phyloP scores from a whole-genome alignment of 2,888 invertebrate genomes.

The Anthoptus insignis region DNA sequence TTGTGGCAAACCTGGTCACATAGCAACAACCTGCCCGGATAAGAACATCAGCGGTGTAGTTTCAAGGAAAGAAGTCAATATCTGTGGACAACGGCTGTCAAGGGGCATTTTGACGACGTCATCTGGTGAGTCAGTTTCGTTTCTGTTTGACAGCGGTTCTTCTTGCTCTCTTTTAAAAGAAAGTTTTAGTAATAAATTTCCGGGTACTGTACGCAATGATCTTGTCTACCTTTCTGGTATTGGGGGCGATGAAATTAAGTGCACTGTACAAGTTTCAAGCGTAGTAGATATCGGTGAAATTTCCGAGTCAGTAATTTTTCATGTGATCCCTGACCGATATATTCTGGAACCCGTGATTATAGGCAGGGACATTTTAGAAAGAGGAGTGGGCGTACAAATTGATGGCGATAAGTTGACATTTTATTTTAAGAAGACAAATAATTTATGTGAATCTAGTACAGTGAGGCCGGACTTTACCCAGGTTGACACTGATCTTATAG shows the following conservation, averaged over 20 bases:
- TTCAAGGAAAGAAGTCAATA: conserved; percentile 2
- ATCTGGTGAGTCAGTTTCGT: conserved; percentile 30
- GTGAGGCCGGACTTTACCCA: not conserved
- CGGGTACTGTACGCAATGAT: conserved; percentile 41
- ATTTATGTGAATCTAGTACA: conserved; percentile 2
- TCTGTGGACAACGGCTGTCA: conserved; percentile 13
- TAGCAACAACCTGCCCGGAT: conserved; percentile 32
- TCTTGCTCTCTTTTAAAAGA: conserved; percentile 30
- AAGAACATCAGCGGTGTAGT: conserved; percentile 2
- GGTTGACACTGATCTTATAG: conserved; percentile 43
- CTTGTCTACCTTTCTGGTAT: conserved; percentile 44
- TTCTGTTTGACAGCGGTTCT: conserved; percentile 36
- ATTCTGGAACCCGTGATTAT: conserved; percentile 27
- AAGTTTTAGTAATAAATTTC: conserved; percentile 26
- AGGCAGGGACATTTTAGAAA: conserved; percentile 37
- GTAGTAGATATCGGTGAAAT: not conserved
- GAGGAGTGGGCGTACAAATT: conserved; percentile 23
- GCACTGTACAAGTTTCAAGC: conserved; percentile 9
- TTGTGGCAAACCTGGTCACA: conserved; percentile 39
- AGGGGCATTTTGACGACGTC: conserved; percentile 27
- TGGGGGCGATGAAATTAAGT: conserved; percentile 37
- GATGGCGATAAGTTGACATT: conserved; percentile 17
- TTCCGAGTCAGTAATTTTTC: not conserved
- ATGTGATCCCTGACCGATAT: conserved; percentile 21
- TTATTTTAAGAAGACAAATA: conserved; percentile 4